Evolutionary conservation across 2,797 vertebrate species (phyloP), one percentile per base, ranked within the genome.

Genomic region (Coracias cyanogaster): DNA sequence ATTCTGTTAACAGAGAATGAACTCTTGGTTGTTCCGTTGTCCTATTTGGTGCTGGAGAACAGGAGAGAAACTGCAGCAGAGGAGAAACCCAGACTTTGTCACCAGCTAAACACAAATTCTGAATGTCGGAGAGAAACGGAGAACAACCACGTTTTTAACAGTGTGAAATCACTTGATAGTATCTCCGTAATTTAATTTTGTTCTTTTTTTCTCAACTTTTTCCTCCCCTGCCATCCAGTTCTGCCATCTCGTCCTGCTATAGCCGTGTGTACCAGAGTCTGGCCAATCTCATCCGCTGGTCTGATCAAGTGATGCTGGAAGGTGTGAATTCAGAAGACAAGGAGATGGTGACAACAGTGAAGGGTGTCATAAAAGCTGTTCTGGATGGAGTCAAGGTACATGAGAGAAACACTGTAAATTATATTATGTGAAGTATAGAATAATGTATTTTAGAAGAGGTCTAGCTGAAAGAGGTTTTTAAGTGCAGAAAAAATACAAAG

Each of bases 261-360:
- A 99, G 98, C 97, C 98, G 99, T 0, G 99, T 99, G 37, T 99
- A 99, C 97, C 99, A 99, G 98, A 99, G 99, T 92, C 98, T 99
- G 80, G 99, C 99, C 93, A 99, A 99, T 96, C 99, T 99, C 17
- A 99, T 99, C 72, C 99, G 99, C 71, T 99, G 99, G 99, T 99
- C 99, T 7, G 99, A 99, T 91, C 99, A 99, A 96, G 99, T 99
- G 94, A 99, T 99, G 99, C 98, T 99, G 62, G 99, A 99, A 78
- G 99, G 99, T 29, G 98, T 99, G 71, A 99, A 99, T 95, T 98
- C 99, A 15, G 99, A 99, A 73, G 99, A 99, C 98, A 99, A 99
- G 90, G 99, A 99, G 89, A 98, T 99, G 78, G 99, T 99, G 95
- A 98, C 98, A 2, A 98, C 98, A 1, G 99, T 99, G 67, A 99